phyloP scores from a whole-genome alignment of 2,888 invertebrate species.

The Osmoderma eremita region DNA sequence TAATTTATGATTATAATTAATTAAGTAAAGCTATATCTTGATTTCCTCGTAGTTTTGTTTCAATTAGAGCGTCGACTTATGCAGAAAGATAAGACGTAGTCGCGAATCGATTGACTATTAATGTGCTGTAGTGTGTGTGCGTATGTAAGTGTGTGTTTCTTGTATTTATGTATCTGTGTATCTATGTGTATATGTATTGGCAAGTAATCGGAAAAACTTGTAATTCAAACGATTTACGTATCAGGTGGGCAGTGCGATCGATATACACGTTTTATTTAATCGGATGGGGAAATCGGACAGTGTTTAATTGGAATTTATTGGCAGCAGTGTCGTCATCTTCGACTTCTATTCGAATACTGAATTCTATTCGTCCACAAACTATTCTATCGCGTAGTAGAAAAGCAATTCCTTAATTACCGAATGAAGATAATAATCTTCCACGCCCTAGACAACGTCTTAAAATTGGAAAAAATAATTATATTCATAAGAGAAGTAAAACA shows the following conservation, averaged over 20 bases:
- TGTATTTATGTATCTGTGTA: not conserved
- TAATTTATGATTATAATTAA: slow-evolving; percentile 37
- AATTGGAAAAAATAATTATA: too few species aligned
- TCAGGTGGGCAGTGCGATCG: slow-evolving; percentile 31
- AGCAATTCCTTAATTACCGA: not conserved
- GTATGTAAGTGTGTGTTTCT: not conserved
- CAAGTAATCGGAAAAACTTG: slow-evolving; percentile 32
- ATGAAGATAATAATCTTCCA: too few species aligned
- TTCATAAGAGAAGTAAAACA: too few species aligned
- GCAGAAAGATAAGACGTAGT: slow-evolving; percentile 16
- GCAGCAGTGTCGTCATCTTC: slow-evolving; percentile 31
- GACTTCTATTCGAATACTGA: slow-evolving; percentile 20
- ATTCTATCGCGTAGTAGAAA: not conserved
- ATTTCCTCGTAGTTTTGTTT: slow-evolving; percentile 13
- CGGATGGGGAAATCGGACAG: slow-evolving; percentile 21
- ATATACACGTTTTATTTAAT: slow-evolving; percentile 30
- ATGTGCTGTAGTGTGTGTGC: slow-evolving; percentile 14
- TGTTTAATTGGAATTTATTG: slow-evolving; percentile 40
- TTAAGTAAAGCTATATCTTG: slow-evolving; percentile 7
- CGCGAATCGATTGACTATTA: slow-evolving; percentile 21
- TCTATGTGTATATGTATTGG: not conserved
- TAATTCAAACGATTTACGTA: slow-evolving; percentile 34
- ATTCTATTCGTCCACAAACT: slow-evolving; percentile 3
- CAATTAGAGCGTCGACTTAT: not conserved
- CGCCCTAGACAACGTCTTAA: too few species aligned